Evolutionary conservation across 2,113 vertebrate species (phyloP).

Genomic region (Dicerorhinus sumatrensis): DNA sequence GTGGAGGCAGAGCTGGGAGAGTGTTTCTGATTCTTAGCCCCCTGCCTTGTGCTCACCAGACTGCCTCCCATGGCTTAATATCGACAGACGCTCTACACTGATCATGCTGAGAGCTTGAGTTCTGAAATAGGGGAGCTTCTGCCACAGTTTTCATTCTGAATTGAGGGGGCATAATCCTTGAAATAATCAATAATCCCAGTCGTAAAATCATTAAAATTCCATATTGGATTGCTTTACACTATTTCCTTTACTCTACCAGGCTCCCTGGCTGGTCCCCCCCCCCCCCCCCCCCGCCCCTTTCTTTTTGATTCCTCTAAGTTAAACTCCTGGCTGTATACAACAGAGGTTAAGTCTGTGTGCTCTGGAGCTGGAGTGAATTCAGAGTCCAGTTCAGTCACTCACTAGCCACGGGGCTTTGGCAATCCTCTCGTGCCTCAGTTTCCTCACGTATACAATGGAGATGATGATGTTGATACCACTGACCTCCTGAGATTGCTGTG

Average conservation of each 20-base stretch:
- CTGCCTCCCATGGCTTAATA: background rate
- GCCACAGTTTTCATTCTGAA: constrained; percentile 10
- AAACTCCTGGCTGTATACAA: background rate
- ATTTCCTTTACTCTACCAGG: background rate
- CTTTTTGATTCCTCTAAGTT: background rate
- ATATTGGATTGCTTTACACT: background rate
- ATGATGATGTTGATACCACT: background rate
- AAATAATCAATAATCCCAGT: constrained; percentile 2
- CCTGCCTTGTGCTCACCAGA: background rate
- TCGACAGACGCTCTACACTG: background rate
- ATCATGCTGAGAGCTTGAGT: constrained; percentile 29
- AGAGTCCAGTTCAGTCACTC: background rate
- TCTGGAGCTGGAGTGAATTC: background rate
- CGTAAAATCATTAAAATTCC: constrained; percentile 43
- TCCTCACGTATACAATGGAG: background rate
- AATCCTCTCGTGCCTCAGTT: background rate
- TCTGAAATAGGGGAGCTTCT: background rate
- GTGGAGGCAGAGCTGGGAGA: background rate
- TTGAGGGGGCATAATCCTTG: background rate
- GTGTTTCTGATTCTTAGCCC: constrained; percentile 24
- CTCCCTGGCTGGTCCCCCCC: background rate
- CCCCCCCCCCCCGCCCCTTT: accelerated
- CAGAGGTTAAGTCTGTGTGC: background rate
- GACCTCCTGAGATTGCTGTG: background rate
- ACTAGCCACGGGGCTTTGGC: background rate